A percentile compares a stretch with the other conserved stretches of the same genome.
Conservation (phyloP, 92 coral and sea anemone genomes). For the Porites evermanni region DNA sequence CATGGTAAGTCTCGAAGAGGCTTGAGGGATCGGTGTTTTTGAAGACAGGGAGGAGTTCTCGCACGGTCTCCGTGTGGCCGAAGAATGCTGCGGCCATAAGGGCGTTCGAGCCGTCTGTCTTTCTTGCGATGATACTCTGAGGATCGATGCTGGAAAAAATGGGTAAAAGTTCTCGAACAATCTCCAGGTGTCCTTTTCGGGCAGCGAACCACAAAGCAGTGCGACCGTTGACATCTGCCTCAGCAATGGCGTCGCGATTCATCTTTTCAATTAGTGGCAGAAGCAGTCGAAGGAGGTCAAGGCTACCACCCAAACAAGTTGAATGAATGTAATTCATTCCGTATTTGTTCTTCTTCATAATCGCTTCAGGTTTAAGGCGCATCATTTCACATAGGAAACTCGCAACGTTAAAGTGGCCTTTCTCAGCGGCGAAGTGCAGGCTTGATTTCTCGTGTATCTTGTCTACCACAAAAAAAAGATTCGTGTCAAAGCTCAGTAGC, state of each 20-base stretch:
- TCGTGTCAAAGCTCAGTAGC: constrained; percentile 5
- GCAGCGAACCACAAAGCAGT: constrained; percentile 20
- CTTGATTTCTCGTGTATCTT: constrained; percentile 4
- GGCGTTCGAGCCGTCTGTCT: constrained; percentile 12
- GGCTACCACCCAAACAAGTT: neutral
- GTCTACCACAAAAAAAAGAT: constrained; percentile 7
- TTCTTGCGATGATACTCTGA: constrained; percentile 5
- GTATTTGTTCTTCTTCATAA: neutral
- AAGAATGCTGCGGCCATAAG: constrained; percentile 9
- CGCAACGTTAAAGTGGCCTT: constrained; percentile 2
- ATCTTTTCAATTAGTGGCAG: neutral
- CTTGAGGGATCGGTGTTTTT: neutral
- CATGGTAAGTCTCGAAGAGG: neutral
- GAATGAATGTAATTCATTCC: constrained; percentile 5
- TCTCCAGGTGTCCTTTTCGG: constrained; percentile 10
- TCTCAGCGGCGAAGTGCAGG: constrained; percentile 2
- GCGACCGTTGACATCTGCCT: constrained; percentile 7
- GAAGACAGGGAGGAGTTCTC: constrained; percentile 10
- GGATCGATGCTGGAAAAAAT: constrained; percentile 5
- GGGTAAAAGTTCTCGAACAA: constrained; percentile 10
- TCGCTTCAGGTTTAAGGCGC: constrained; percentile 10
- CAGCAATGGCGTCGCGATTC: constrained; percentile 5
- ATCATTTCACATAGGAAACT: constrained; percentile 6
- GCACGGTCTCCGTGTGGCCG: constrained; percentile 11
- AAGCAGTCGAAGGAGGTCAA: constrained; percentile 10